Evolutionary conservation across 1,140 invertebrate genomes (phyloP).

Genomic region (Ostrea denselamellosa): DNA sequence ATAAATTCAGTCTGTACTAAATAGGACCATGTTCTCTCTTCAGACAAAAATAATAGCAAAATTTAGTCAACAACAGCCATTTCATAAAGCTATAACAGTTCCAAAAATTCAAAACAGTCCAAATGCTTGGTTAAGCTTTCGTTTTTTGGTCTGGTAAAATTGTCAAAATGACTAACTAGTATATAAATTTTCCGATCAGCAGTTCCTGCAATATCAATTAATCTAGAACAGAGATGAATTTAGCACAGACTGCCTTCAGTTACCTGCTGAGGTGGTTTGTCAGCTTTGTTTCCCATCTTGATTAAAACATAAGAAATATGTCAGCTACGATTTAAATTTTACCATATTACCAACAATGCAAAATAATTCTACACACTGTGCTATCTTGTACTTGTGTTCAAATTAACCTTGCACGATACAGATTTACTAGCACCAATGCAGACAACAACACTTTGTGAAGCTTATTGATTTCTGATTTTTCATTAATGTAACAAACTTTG

Average conservation of each 20-base stretch:
- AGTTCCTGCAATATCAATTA: not conserved
- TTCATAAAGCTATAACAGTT: not conserved
- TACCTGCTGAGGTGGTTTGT: constrained; percentile 25
- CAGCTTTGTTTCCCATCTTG: constrained; percentile 21
- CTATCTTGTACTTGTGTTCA: too few relatives aligned
- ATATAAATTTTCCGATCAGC: too few relatives aligned
- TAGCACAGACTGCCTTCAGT: not conserved
- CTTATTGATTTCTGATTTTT: too few relatives aligned
- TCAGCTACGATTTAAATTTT: not conserved
- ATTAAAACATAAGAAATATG: not conserved
- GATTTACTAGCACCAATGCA: too few relatives aligned
- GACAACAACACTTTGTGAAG: too few relatives aligned
- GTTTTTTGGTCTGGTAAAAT: too few relatives aligned
- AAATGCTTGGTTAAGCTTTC: not conserved
- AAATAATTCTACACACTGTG: too few relatives aligned
- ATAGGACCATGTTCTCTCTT: not conserved
- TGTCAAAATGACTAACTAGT: too few relatives aligned
- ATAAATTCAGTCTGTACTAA: constrained; percentile 20
- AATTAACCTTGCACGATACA: too few relatives aligned
- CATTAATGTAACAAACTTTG: too few relatives aligned
- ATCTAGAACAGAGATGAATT: not conserved
- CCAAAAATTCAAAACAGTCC: not conserved
- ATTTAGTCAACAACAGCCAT: not conserved
- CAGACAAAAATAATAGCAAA: not conserved
- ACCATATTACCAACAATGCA: too few relatives aligned